Evolutionary conservation across 2,113 vertebrate genomes (phyloP).

Genomic region (Myiozetetes cayanensis): DNA sequence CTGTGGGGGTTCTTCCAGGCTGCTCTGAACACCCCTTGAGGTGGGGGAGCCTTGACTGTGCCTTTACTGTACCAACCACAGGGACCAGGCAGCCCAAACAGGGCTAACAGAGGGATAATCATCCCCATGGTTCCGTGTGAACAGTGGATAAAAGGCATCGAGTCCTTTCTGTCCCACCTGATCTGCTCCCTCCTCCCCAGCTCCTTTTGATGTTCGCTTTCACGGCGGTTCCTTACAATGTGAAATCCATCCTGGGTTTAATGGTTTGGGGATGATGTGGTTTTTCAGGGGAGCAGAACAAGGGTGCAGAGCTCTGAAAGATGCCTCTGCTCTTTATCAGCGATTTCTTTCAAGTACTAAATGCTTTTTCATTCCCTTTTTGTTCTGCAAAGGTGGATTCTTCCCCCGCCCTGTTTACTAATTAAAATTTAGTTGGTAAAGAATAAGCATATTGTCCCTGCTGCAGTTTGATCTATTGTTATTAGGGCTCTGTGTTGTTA

Average conservation of each 20-base stretch:
- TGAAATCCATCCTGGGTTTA: constrained; percentile 31
- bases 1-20: background rate
- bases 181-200: background rate
- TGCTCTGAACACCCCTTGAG: background rate
- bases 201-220: constrained; percentile 57
- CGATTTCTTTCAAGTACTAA: background rate
- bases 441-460: constrained; percentile 44
- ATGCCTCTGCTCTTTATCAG: constrained; percentile 42
- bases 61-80: background rate
- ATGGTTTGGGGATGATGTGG: constrained; percentile 24
- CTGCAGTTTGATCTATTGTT: constrained; percentile 51
- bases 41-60: background rate
- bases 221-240: background rate
- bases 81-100: background rate
- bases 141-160: background rate
- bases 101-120: background rate
- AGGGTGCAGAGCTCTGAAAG: constrained; percentile 48
- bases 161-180: constrained; percentile 30
- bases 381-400: constrained; percentile 15
- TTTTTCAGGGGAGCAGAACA: constrained; percentile 21
- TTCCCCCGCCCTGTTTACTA: constrained; percentile 54
- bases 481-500: constrained; percentile 49
- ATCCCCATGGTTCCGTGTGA: background rate
- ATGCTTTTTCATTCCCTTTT: constrained; percentile 26
- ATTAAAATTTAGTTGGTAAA: constrained; percentile 58